Evolutionary conservation across 1,140 invertebrate species (phyloP), one percentile per base, ranked within the genome.

Genomic region (Drosophila bocki): DNA sequence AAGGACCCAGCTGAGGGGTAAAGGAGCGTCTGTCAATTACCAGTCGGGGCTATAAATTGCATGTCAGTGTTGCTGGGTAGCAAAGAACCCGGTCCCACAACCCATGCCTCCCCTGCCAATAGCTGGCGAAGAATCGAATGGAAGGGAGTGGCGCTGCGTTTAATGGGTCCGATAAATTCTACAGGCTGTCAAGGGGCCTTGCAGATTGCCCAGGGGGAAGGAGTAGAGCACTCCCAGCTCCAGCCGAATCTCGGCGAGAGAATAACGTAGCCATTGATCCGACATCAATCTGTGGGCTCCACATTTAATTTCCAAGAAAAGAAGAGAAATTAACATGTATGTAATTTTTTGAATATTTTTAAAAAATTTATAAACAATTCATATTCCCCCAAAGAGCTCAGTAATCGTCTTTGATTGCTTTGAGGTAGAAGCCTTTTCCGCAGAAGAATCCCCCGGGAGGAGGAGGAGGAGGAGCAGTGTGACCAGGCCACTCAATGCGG

Each of bases 141-240:
- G 61, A 57, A 75, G 48, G 58, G 50, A 64, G 60, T 77, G 69
- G 69, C 75, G 72, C 82, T 90, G 85, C 84, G 80, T 80, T 88
- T 88, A 88, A 88, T 88, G 85, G 85, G 68, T 61, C 48, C 84
- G 64, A 88, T 88, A 88, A 88, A 88, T 88, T 84, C 50, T 81
- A 59, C 56, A 63, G 68, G 45, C 76, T 79, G 77, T 79, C 77
- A 79, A 71, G 67, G 58, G 67, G 53, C 51, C 65, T 15, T 33
- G 42, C 26, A 22, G 58, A 59, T 45, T 59, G 41, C 41, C 41
- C 58, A 32, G 12, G 9, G 48, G 6, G 19, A 13, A 1, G 44
- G 37, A 29, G 56, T 19, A 17, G n/a, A 35, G 11, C 45, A 33
- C n/a, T 29, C 13, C 41, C 57, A 5, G 13, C 7, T 13, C 41